These are phyloP conservation scores for Prionace glauca DNA, from an alignment of 2,797 vertebrate genomes.

Conservation along the genomic window DNA sequence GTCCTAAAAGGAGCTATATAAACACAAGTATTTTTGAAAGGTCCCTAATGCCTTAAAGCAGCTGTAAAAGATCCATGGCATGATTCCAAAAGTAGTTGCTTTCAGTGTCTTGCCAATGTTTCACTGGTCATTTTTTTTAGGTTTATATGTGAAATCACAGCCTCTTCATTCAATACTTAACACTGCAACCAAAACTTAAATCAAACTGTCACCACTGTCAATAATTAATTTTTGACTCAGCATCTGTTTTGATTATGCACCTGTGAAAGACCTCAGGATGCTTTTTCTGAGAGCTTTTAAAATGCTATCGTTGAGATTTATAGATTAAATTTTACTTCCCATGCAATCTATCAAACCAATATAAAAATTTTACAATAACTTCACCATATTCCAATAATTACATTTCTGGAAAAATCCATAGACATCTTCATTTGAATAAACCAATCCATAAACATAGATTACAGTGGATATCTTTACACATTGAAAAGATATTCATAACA, in stretches of 20 bases:
- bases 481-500: background rate
- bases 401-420: background rate
- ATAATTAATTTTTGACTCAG: background rate
- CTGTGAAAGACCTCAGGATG: background rate
- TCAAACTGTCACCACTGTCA: background rate
- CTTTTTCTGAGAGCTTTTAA: background rate
- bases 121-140: background rate
- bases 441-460: background rate
- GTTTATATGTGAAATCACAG: background rate
- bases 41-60: background rate
- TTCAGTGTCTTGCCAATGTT: background rate
- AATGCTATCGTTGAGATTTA: background rate
- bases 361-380: background rate
- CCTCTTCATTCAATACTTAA: background rate
- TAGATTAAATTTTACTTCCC: background rate
- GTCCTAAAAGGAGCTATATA: background rate
- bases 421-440: background rate
- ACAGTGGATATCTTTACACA: background rate
- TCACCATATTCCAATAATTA: background rate
- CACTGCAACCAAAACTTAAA: background rate
- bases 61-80: background rate
- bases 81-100: background rate
- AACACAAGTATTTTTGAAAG: background rate
- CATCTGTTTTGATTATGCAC: background rate
- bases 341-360: too few relatives aligned